Base-by-base conservation (phyloP, 1,140 invertebrate genomes). In the Habropoda laboriosa region DNA sequence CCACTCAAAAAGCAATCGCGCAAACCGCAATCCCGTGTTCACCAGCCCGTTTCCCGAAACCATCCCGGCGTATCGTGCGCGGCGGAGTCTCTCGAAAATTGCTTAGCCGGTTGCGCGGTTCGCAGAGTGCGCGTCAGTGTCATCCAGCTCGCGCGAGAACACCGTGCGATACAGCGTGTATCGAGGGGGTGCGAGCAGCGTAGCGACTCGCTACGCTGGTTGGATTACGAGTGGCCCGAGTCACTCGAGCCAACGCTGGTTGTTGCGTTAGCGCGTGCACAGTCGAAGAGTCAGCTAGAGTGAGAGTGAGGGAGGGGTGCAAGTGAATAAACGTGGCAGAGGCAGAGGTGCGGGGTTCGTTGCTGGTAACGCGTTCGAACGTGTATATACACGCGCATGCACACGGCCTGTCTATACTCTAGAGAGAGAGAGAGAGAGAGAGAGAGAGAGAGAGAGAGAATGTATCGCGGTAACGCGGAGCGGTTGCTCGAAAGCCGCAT, bases 401-500 rank as follows among this genome's bases (percentile, higher is more conserved):
- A 42, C 30, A 18, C 21, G 53, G 13, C n/a, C n/a, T n/a, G n/a
- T n/a, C n/a, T n/a, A n/a, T n/a, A n/a, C n/a, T n/a, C n/a, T n/a
- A 79, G 27, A 53, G 30, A 38, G 55, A 35, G 24, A 32, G 79
- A 35, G 82, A 42, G 13, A 79, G 27, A 53, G 30, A 38, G 55
- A 35, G 24, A 32, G 79, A 35, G 82, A 42, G 73, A 32, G 21
- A 45, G 53, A 21, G 38, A 45, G 76, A 64, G 81, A 49, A 71
- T 49, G 64, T 67, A 76, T 80, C 82, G 61, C 32, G 64, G 71
- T 70, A 72, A 80, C 71, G 81, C 60, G 63, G 58, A 58, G 68
- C 66, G 83, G 81, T 83, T 84, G 64, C 82, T 79, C 79, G 82
- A 68, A 77, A 85, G 83, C 78, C 83, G 67, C 83, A 85, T 85